These are phyloP conservation scores for Dicycla oo DNA, from an alignment of 2,888 invertebrate genomes.

Conservation along the genomic window DNA sequence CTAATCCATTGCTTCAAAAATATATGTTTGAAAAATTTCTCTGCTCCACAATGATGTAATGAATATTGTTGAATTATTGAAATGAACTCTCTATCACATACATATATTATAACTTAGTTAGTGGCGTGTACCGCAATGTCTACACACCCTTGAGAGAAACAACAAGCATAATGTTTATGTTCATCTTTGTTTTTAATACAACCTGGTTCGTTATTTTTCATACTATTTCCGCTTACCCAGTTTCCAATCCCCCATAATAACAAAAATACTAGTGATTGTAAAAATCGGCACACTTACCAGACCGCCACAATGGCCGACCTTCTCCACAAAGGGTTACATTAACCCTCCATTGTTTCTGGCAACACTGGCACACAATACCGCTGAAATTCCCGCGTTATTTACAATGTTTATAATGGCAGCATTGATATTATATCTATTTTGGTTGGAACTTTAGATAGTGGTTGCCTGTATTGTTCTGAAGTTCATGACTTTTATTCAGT, in stretches of 20 bases:
- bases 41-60: no score
- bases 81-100: no score
- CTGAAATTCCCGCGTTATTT: slow-evolving; percentile 56
- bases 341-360: slow-evolving; percentile 56
- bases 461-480: slow-evolving; percentile 19
- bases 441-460: slow-evolving; percentile 41
- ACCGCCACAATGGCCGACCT: slow-evolving; percentile 56
- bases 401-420: slow-evolving; percentile 56
- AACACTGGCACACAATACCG: slow-evolving; percentile 47
- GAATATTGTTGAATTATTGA: no score
- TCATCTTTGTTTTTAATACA: background rate
- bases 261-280: slow-evolving; percentile 49
- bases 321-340: slow-evolving; percentile 56
- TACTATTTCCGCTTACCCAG: slow-evolving; percentile 5
- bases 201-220: background rate
- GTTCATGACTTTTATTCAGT: slow-evolving; percentile 22
- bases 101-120: no score
- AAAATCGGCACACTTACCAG: slow-evolving; percentile 50
- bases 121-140: background rate
- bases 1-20: no score
- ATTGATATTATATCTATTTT: slow-evolving; percentile 61
- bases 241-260: slow-evolving; percentile 26
- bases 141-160: background rate
- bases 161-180: background rate
- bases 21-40: no score